Evolutionary conservation across 1,140 invertebrate genomes (phyloP), one percentile per base, ranked within the genome.

Genomic region (Aphis craccivora): DNA sequence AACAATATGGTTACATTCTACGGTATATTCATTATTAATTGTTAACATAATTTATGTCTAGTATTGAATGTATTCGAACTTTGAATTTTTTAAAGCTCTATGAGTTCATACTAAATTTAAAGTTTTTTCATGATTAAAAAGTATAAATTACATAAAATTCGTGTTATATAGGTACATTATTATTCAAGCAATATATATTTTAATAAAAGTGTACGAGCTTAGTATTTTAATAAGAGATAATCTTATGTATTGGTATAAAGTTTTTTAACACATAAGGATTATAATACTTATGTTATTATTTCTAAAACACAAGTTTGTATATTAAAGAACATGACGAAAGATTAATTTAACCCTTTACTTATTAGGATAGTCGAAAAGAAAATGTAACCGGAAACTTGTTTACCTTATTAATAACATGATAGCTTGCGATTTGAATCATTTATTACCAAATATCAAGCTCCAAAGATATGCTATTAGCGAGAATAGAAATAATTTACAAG

Each of bases 401-500:
- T 14, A 84, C 20, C 83, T 84, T 43, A 84, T 84, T 43, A 84
- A 40, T 84, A 84, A 43, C 40, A 40, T 40, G 37, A 84, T 84
- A 84, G 83, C 83, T 84, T 40, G 37, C 8, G 3, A 84, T 43
- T 84, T 84, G 83, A 84, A 84, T 84, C 22, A 84, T 84, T 40
- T 40, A 84, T 43, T 40, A 84, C 22, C 37, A 25, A 84, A 84
- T 84, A 40, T 40, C 83, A 23, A 84, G 83, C 22, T n/a, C 14
- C 14, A n/a, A 76, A 76, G 60, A 76, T 76, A 76, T 76, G 30
- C n/a, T 76, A 76, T 76, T 76, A 76, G 30, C 30, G 30, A n/a
- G 60, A 76, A 76, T 76, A 76, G 60, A 76, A 76, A 76, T 76
- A n/a, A 76, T 76, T 76, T 76, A 76, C 30, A n/a, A 76, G 60